Evolutionary conservation across 1,140 invertebrate genomes (phyloP), one percentile per base, ranked within the genome.

Genomic region (Platyscapa corneri): DNA sequence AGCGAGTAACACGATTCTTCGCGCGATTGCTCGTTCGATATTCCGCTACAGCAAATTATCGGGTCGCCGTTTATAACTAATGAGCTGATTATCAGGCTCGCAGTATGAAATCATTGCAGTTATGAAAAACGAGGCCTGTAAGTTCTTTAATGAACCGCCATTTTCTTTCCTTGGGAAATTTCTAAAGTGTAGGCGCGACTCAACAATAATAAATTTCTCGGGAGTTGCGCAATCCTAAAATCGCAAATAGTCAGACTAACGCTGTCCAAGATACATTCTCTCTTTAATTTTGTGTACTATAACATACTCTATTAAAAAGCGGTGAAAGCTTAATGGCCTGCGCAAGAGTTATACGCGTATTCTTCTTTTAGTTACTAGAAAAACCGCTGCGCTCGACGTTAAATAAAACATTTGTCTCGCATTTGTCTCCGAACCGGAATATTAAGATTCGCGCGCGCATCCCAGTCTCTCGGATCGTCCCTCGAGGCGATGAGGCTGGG

Each of bases 371-470:
- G n/a, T n/a, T 49, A 20, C 32, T 49, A n/a, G 72, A 65, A 23
- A 49, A 74, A 30, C 32, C 67, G 18, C 30, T 7, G 70, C 37
- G 70, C 23, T 30, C 75, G 80, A 56, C 81, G 81, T 79, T 86
- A 74, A 86, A 86, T 80, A 83, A 86, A 86, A 79, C 85, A 86
- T 86, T 79, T 34, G 76, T 86, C 84, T 53, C 64, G 74, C 79
- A 86, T 86, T 83, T 83, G 81, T 83, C 76, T 64, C 37, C 81
- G 46, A 67, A 65, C 18, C 78, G 81, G 76, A 83, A 83, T 86
- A 86, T 86, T 77, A 86, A 83, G 80, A 82, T 14, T 32, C 60
- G 30, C 78, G 20, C 37, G 23, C 34, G 56, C 46, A 30, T 16
- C 16, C 12, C 56, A n/a, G n/a, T 42, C 18, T 60, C 56, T 39